Conservation (phyloP, 2,888 invertebrate genomes). For the Phrixothrix hirtus region DNA sequence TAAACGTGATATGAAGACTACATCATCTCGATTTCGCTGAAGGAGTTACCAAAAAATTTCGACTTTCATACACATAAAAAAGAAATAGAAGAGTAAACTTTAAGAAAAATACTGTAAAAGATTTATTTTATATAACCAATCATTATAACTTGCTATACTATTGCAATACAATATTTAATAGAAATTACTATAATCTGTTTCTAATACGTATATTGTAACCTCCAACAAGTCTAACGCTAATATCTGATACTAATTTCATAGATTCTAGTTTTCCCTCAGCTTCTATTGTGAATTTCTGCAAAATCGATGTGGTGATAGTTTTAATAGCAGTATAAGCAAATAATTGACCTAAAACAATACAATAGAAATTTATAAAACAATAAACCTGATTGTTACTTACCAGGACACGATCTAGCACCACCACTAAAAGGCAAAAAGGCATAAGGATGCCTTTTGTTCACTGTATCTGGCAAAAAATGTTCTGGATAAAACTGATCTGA, state of each 20-base stretch:
- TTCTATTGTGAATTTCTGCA: slow-evolving; percentile 11
- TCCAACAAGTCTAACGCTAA: slow-evolving; percentile 12
- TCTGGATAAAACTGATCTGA: slow-evolving; percentile 49
- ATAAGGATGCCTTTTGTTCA: slow-evolving; percentile 40
- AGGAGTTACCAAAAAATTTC: too few species aligned
- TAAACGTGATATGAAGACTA: too few species aligned
- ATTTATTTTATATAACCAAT: too few species aligned
- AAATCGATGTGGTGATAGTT: slow-evolving; percentile 1
- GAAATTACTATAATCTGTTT: too few species aligned
- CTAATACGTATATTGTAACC: slow-evolving; percentile 5
- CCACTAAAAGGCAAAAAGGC: slow-evolving; percentile 48
- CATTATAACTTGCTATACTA: too few species aligned
- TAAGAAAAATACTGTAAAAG: too few species aligned
- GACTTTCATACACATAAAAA: too few species aligned
- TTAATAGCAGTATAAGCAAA: slow-evolving; percentile 15
- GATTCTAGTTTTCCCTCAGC: slow-evolving; percentile 13
- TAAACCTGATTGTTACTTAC: not conserved
- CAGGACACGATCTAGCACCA: slow-evolving; percentile 29
- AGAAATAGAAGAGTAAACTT: too few species aligned
- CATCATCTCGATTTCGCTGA: too few species aligned
- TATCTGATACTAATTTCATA: slow-evolving; percentile 17
- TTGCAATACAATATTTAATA: too few species aligned
- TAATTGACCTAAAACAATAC: slow-evolving; percentile 10
- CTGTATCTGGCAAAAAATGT: slow-evolving; percentile 47
- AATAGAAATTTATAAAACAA: not conserved